phyloP scores from a whole-genome alignment of 2,113 vertebrate genomes.

The Cryptoleucopteryx plumbea region DNA sequence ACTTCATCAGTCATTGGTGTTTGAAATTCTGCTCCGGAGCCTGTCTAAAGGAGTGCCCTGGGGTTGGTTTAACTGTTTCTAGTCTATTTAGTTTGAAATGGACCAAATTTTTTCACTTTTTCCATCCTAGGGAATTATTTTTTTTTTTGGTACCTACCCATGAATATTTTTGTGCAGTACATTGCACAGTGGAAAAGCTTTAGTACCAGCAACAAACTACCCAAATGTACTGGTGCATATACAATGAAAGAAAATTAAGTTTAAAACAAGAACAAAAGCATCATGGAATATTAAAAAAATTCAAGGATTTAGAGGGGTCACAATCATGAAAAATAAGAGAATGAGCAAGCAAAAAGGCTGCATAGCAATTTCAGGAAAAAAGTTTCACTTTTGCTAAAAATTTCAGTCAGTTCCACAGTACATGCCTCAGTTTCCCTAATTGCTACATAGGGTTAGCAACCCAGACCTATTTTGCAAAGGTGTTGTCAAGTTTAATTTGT shows the following conservation, averaged over 20 bases:
- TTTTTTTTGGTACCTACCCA: neutral
- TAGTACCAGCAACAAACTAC: neutral
- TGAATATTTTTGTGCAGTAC: neutral
- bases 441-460: slow-evolving; percentile 18
- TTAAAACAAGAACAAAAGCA: neutral
- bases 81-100: neutral
- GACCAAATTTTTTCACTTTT: neutral
- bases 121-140: neutral
- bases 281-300: neutral
- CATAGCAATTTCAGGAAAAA: neutral
- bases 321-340: neutral
- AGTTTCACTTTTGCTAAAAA: neutral
- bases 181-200: neutral
- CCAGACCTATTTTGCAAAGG: slow-evolving; percentile 59
- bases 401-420: neutral
- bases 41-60: slow-evolving; percentile 24
- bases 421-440: slow-evolving; percentile 26
- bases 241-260: neutral
- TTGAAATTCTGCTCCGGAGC: slow-evolving; percentile 17
- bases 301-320: neutral
- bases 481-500: slow-evolving; percentile 49
- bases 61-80: slow-evolving; percentile 58
- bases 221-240: neutral
- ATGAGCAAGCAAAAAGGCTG: neutral
- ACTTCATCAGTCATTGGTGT: slow-evolving; percentile 32